Evolutionary conservation across 2,888 invertebrate genomes (phyloP).

Genomic region (Drosophila siamana): DNA sequence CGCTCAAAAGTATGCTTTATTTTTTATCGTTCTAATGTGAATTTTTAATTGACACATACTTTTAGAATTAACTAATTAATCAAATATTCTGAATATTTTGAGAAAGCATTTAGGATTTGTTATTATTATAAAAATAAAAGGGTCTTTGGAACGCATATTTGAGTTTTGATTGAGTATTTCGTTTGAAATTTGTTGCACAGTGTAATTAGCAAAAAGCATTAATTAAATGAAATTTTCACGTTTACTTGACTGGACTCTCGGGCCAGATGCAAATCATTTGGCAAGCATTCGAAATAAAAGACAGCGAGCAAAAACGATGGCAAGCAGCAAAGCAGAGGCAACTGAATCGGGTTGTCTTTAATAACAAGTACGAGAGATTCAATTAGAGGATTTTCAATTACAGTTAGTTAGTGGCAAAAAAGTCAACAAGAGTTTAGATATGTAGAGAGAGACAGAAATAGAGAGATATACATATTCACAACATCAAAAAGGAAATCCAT

Average conservation of each 20-base stretch:
- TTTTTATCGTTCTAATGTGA: background rate
- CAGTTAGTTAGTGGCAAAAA: constrained; percentile 67
- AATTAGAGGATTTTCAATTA: constrained; percentile 54
- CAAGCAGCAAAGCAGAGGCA: constrained; percentile 75
- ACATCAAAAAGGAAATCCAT: constrained; percentile 86
- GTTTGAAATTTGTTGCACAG: constrained; percentile 43
- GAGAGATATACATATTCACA: constrained; percentile 81
- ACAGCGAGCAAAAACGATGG: constrained; percentile 76
- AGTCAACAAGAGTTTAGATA: constrained; percentile 66
- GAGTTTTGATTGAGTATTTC: constrained; percentile 1
- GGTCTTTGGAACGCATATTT: background rate
- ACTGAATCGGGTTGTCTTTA: constrained; percentile 68
- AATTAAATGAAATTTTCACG: constrained; percentile 57
- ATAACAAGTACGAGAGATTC: constrained; percentile 46
- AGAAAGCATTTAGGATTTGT: no score
- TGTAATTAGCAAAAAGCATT: constrained; percentile 45
- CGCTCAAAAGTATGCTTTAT: background rate
- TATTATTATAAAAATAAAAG: background rate
- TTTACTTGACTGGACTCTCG: constrained; percentile 62
- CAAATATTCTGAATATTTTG: background rate
- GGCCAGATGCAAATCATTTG: constrained; percentile 58
- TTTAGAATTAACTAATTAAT: background rate
- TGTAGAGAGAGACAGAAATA: constrained; percentile 63
- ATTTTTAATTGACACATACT: background rate
- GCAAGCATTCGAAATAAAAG: constrained; percentile 69